Conservation (phyloP, 2,797 vertebrate species). For the Tenualosa ilisha region DNA sequence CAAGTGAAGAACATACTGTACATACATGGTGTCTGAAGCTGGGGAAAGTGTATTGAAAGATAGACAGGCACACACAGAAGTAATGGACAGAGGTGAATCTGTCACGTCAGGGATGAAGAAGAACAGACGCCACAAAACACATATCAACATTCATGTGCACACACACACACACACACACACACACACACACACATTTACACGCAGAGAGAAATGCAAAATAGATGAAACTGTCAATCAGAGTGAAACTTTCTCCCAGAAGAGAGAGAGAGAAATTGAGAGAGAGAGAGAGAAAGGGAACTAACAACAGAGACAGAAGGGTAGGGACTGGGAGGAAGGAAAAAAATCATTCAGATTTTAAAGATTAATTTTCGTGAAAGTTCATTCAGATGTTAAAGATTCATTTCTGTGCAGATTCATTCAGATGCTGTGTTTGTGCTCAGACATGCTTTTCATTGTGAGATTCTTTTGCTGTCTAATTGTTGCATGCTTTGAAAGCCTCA, state of each 20-base stretch:
- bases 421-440: neutral
- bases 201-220: neutral
- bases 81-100: neutral
- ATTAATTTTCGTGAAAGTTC: too few relatives aligned
- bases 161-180: neutral
- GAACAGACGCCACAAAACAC: neutral
- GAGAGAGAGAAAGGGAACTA: neutral
- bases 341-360: too few relatives aligned
- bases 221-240: neutral
- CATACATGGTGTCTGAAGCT: neutral
- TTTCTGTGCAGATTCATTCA: neutral
- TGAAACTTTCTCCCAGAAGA: neutral
- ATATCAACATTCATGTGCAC: neutral
- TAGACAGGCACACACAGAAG: neutral
- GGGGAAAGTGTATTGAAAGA: neutral
- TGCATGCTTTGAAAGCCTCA: neutral
- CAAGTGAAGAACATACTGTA: neutral
- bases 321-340: neutral
- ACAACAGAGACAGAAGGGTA: neutral
- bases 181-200: neutral
- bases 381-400: neutral
- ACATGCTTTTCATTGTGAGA: neutral
- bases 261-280: conserved; percentile 1
- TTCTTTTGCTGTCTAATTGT: neutral
- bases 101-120: neutral